phyloP scores from a whole-genome alignment of 2,888 invertebrate species.

The Cantharis rufa region DNA sequence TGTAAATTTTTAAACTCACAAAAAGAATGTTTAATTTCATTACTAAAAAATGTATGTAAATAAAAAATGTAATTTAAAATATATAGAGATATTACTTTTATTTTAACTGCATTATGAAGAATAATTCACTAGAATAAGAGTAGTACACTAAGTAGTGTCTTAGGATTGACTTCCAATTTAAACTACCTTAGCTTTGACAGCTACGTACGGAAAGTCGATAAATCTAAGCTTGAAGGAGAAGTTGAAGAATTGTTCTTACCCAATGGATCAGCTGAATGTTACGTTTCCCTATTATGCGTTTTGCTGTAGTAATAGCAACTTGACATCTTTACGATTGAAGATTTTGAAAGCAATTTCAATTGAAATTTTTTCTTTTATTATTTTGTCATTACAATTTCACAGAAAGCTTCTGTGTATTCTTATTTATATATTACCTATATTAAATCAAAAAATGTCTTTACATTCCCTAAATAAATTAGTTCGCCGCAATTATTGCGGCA shows the following conservation, averaged over 20 bases:
- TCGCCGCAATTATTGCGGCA: background rate
- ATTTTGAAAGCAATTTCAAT: conserved; percentile 2
- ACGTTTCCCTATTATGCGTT: conserved; percentile 1
- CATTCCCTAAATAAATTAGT: background rate
- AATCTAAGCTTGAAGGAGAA: conserved; percentile 3
- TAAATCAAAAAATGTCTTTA: background rate
- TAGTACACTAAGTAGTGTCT: background rate
- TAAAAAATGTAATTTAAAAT: background rate
- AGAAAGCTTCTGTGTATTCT: background rate
- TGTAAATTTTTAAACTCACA: background rate
- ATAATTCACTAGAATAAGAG: background rate
- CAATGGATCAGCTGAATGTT: background rate
- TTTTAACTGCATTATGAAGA: background rate
- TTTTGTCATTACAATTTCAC: background rate
- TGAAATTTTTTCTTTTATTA: background rate
- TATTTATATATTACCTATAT: background rate
- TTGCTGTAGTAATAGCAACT: conserved; percentile 4
- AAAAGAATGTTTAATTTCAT: background rate
- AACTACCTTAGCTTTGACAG: background rate
- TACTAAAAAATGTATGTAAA: background rate
- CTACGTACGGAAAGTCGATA: conserved; percentile 2
- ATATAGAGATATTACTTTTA: background rate
- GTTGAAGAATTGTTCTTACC: conserved; percentile 4
- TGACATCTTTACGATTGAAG: background rate
- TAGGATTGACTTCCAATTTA: conserved; percentile 2